Base-by-base conservation (phyloP, 2,113 vertebrate species). In the Melierax canorus region DNA sequence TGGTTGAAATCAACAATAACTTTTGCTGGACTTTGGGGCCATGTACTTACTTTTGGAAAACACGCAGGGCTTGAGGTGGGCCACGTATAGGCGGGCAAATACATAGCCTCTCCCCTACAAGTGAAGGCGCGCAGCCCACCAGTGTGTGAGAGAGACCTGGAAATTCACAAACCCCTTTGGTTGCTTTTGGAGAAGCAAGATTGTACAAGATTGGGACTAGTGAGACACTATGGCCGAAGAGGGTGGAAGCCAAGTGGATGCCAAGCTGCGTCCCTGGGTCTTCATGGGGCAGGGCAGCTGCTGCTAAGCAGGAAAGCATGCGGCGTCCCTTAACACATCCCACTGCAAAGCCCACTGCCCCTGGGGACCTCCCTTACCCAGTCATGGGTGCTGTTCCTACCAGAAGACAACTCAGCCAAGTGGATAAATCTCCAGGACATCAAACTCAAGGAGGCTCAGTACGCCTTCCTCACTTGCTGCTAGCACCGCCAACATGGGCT, bases 31-130 rank as follows among this genome's bases (percentile, higher is more conserved):
- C 23, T 45, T 60, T 15, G 8, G 39, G 13, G 38, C 7, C 23
- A 12, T 6, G 7, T 26, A 34, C 66, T 75, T 76, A 41, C 8
- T 19, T 74, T 50, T 73, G 9, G 34, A 41, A 69, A 81, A 43
- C 14, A 53, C 0, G 0, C 24, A 41, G 36, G 26, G 9, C 53
- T 69, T 72, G 46, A 26, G 4, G 12, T 46, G 9, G 6, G 6
- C n/a, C 67, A 60, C 1, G 2, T 29, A 1, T 8, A 45, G 4
- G 19, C 14, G 29, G 15, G 46, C 23, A 68, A 51, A 13, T 22
- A 11, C 32, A 46, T 20, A 29, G 15, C 14, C 17, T 50, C 34
- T 39, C 36, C 13, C 9, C 13, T 43, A 9, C 11, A 10, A 56
- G 10, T 22, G 48, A 55, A 62, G 29, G 15, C 1, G 1, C 27